These are phyloP conservation scores for Sitta carolinensis DNA, from an alignment of 2,797 vertebrate species.

Conservation along the genomic window DNA sequence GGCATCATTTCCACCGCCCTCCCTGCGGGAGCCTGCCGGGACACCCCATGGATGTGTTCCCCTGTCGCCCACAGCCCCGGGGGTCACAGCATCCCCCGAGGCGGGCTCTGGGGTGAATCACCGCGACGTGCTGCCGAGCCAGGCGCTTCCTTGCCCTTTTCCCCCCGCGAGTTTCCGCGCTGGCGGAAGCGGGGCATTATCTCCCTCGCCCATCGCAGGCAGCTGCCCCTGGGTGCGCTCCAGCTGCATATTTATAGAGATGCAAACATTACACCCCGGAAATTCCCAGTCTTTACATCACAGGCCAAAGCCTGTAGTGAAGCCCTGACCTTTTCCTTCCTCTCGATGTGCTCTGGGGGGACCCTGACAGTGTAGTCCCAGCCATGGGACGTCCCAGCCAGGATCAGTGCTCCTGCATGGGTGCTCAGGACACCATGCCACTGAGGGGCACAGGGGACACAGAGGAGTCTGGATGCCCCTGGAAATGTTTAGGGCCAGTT, in stretches of 20 bases:
- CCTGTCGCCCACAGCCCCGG: neutral
- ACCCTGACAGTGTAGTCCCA: fast-evolving
- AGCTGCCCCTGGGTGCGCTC: conserved; percentile 29
- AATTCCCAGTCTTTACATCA: conserved; percentile 24
- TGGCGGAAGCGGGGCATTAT: conserved; percentile 26
- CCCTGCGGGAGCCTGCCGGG: fast-evolving
- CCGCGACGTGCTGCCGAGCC: neutral
- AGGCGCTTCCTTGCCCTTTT: neutral
- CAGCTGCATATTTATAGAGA: neutral
- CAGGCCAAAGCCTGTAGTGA: neutral
- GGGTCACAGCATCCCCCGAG: neutral
- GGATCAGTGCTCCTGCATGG: fast-evolving
- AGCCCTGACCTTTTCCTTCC: neutral
- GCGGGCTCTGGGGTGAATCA: neutral
- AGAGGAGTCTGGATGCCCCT: neutral
- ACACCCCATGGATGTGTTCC: fast-evolving
- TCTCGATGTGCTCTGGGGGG: neutral
- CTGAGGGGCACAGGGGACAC: neutral
- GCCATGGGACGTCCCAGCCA: neutral
- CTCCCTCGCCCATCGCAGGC: conserved; percentile 40
- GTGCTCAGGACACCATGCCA: neutral
- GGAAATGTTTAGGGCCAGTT: neutral
- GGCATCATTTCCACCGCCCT: neutral
- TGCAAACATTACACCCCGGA: conserved; percentile 40
- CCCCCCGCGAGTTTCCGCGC: neutral